A percentile compares a stretch with the other conserved stretches of the same genome.
These are phyloP conservation scores for Picathartes gymnocephalus DNA, from an alignment of 2,113 vertebrate species.

Conservation along the genomic window DNA sequence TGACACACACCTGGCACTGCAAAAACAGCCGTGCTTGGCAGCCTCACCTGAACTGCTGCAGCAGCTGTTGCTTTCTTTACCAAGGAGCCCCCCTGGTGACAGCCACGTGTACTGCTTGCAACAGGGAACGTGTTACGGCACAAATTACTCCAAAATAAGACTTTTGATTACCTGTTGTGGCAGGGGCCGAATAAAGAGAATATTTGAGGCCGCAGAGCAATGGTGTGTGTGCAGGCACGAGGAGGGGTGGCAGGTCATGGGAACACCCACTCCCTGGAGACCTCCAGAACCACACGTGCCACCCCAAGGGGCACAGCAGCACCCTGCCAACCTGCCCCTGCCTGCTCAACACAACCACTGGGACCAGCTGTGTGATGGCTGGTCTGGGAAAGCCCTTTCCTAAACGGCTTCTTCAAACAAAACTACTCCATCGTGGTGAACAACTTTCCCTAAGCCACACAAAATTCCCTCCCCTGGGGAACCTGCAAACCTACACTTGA, in stretches of 20 bases:
- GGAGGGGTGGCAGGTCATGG: not conserved
- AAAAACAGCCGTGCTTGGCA: not conserved
- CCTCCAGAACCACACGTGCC: not conserved
- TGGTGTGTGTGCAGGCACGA: fast-evolving
- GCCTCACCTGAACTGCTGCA: not conserved
- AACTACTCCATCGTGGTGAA: not conserved
- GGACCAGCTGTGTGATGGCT: fast-evolving
- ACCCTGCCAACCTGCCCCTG: not conserved
- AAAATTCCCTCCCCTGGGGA: not conserved
- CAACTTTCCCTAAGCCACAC: not conserved
- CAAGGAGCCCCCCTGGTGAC: slow-evolving; percentile 2
- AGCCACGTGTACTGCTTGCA: not conserved
- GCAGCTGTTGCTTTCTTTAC: not conserved
- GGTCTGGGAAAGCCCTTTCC: not conserved
- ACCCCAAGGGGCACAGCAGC: not conserved
- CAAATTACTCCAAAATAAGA: not conserved
- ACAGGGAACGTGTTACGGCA: not conserved
- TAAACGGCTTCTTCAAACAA: not conserved
- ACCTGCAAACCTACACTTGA: not conserved
- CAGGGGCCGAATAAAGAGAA: not conserved
- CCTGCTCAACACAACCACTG: not conserved
- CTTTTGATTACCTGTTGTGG: not conserved
- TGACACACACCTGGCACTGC: not conserved
- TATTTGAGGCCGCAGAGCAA: not conserved
- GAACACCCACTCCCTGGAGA: not conserved